Base-by-base conservation (phyloP, 2,113 vertebrate species). In the Anoplopoma fimbria region DNA sequence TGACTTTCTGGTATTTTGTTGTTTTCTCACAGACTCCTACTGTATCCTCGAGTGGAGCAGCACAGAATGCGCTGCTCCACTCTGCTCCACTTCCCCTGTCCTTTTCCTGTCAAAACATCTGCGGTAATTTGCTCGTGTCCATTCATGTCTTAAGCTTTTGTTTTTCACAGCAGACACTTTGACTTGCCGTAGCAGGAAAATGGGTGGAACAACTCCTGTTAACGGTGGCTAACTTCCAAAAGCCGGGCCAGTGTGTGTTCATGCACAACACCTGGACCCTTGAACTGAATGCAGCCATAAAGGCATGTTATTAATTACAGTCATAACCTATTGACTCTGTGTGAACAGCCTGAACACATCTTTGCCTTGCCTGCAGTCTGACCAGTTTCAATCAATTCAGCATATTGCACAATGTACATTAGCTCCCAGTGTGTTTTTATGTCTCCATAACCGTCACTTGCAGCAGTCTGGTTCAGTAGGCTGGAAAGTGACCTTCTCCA, bases 401-500 rank as follows among this genome's bases (percentile, higher is more conserved):
- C 21, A 51, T 27, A 27, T 1, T 45, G 10, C 19, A 27, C 9
- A 14, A 55, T 40, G 29, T 40, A 68, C 53, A 29, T 55, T 75
- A 42, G n/a, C 65, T 75, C 60, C 53, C 51, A 19, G 40, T 55
- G 75, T 27, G 23, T 33, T 45, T 76, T 69, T n/a, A 42, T 36
- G 53, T 47, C 75, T 71, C 49, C n/a, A 57, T 67, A 40, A 75
- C 42, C 77, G 68, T 74, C 45, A 31, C 34, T 6, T 6, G 27
- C 69, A 63, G 79, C 75, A 69, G 74, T 78, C 75, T 64, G 82
- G 65, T 76, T 88, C 58, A 67, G 69, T 34, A 25, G 69, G 71
- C 79, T 71, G 81, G 84, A 90, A 79, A 89, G 84, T 93, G 91
- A 93, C 93, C 93, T 89, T 89, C 87, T 90, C 86, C 77, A 51